Conservation (phyloP, 1,140 invertebrate genomes). For the Globodera ellingtonae region DNA sequence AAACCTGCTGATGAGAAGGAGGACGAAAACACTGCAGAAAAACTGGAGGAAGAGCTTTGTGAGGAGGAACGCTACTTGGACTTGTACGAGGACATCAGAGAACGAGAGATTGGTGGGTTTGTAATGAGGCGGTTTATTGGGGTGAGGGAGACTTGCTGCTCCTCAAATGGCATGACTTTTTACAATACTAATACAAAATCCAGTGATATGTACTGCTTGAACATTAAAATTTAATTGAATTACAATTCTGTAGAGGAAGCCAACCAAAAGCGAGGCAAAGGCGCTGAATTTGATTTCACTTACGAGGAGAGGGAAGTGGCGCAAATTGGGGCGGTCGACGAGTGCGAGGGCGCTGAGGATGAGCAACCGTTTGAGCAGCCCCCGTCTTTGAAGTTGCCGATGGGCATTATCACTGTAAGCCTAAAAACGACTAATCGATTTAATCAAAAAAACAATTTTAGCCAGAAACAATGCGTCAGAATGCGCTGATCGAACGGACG, state of each 20-base stretch:
- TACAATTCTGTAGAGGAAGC: conserved; percentile 31
- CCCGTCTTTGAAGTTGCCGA: conserved; percentile 54
- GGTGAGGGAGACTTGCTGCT: not conserved
- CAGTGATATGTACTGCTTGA: conserved; percentile 4
- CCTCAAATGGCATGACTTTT: no score
- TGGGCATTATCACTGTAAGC: conserved; percentile 70
- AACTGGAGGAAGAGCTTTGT: conserved; percentile 76
- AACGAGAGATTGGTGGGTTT: conserved; percentile 34
- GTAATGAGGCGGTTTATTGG: not conserved
- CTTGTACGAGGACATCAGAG: conserved; percentile 47
- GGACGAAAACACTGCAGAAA: conserved; percentile 68
- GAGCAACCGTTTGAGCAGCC: conserved; percentile 63
- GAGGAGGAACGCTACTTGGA: conserved; percentile 75
- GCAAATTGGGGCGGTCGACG: not conserved
- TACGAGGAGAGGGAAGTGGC: conserved; percentile 38
- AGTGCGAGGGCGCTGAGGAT: conserved; percentile 63
- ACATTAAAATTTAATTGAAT: not conserved
- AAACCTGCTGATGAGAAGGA: not conserved
- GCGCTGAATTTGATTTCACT: conserved; percentile 49
- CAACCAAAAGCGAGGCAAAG: conserved; percentile 32
- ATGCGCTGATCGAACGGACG: conserved; percentile 93
- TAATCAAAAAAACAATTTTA: conserved; percentile 65
- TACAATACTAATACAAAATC: not conserved
- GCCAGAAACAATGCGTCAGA: conserved; percentile 87
- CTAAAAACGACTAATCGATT: not conserved